Evolutionary conservation across 1,140 invertebrate genomes (phyloP), one percentile per base, ranked within the genome.

Genomic region (Pogonus chalceus): DNA sequence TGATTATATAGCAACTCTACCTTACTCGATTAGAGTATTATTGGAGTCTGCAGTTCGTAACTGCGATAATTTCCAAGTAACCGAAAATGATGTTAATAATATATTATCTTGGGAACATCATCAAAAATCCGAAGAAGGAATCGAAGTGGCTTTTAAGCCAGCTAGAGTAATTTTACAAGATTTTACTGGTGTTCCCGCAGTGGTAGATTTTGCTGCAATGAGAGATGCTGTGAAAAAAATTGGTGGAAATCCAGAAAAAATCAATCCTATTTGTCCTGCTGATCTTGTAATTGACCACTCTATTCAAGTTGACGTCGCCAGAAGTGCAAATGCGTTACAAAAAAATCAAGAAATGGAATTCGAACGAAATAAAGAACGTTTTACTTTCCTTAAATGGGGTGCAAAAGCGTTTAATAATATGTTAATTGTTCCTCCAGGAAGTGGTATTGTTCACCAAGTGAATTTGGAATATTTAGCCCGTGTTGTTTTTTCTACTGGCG

Each of bases 201-300:
- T 99, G 9, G 95, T 98, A 10, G 96, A 99, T 73, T 96, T 99
- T 78, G 96, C 96, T 26, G 92, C 93, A 3, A 98, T 99, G 95
- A 76, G 96, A 63, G 94, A 98, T 78, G 92, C 93, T 20, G 92
- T 98, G 0, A 82, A 88, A 64, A 74, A 78, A 26, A 73, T 98
- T 9, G 87, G 86, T 1, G 92, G 91, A 1, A 77, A 98, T 76
- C 90, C 94, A 2, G 77, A 93, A 56, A 89, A 88, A 72, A 97
- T 99, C 58, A 98, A 99, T 75, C 96, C 96, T 1, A 83, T 95
- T 43, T 98, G 95, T 69, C 96, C 96, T 3, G 91, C 93, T 1
- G 96, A 98, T 75, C 76, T 99, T 52, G 94, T 98, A 31, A 97
- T 99, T 59, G 96, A 99, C 77, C 96, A 99, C 72, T 98, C 94